Evolutionary conservation across 2,113 vertebrate genomes (phyloP), one percentile per base, ranked within the genome.

Genomic region (Microcebus lehilahytsara): DNA sequence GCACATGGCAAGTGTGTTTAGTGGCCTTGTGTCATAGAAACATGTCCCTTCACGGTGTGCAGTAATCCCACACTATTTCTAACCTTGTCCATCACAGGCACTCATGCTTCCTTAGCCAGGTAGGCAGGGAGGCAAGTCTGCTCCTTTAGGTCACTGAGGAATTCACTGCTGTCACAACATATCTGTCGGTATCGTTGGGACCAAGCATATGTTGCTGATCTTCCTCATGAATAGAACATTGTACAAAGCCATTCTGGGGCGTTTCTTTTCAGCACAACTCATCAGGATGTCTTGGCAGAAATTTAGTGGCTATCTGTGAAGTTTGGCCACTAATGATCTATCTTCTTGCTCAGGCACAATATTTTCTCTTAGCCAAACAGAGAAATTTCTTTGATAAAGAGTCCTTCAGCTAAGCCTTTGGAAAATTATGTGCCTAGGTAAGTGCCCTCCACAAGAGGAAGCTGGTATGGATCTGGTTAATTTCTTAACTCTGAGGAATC

Each of bases 281-380:
- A 91, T 88, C 86, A 88, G 83, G 85, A 98, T 89, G 66, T 90
- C 87, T 95, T 96, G 88, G 93, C 53, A 88, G 89, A 97, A 92
- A 92, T 75, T 49, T 60, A 58, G 85, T 71, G 79, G 71, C 84
- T 95, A 20, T 90, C 92, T 96, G 96, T 96, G 97, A 97, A 93
- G 93, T 97, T 75, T 66, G 13, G 60, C 93, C 85, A 69, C 80
- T 95, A 92, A 96, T 85, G 87, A 96, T 49, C 93, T 49, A 95
- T 81, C 92, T 97, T 96, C 84, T 95, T 87, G 85, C 97, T 96
- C 75, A 90, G 94, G 90, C 92, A 95, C 85, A 80, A 69, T 94
- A 87, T 90, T 95, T 96, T 78, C 71, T 64, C 77, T 91, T 69
- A 69, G 79, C 72, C 67, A 89, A 80, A 49, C 64, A 49, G 95